Evolutionary conservation across 1,140 invertebrate genomes (phyloP).

Genomic region (Goniozus legneri): DNA sequence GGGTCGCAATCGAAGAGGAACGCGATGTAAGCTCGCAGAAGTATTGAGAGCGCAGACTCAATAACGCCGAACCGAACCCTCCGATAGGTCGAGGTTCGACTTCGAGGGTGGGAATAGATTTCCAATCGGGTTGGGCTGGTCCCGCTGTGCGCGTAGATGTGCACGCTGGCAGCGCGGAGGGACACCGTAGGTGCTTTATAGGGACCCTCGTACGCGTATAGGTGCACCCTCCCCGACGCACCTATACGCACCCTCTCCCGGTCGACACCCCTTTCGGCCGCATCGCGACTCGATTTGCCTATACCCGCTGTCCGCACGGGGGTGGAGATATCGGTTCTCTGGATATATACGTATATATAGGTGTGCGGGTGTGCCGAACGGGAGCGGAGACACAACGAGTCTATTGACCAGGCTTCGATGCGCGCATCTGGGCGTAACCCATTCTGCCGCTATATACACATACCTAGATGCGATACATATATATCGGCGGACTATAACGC

Average conservation of each 20-base stretch:
- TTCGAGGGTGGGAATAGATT: conserved; percentile 56
- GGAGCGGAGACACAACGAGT: conserved; percentile 38
- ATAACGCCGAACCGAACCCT: conserved; percentile 54
- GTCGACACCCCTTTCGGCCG: conserved; percentile 4
- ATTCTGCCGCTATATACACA: conserved; percentile 47
- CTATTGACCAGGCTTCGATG: conserved; percentile 57
- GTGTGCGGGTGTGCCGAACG: conserved; percentile 13
- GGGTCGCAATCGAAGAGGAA: conserved; percentile 17
- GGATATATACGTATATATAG: no score
- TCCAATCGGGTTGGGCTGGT: conserved; percentile 53
- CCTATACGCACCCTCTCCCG: conserved; percentile 40
- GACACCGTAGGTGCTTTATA: no score
- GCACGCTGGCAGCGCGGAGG: conserved; percentile 26
- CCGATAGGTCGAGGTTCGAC: conserved; percentile 57
- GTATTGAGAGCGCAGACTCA: conserved; percentile 50
- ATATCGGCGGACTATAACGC: conserved; percentile 13
- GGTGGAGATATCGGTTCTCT: no score
- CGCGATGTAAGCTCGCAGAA: conserved; percentile 11
- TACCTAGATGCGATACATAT: no score
- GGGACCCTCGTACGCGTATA: conserved; percentile 40
- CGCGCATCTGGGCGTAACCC: conserved; percentile 57
- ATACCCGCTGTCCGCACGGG: no score
- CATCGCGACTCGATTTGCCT: no score
- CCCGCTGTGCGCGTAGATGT: no score
- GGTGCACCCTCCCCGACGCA: conserved; percentile 45